These are phyloP conservation scores for Euproctis similis DNA, from an alignment of 2,888 invertebrate genomes.

Conservation along the genomic window DNA sequence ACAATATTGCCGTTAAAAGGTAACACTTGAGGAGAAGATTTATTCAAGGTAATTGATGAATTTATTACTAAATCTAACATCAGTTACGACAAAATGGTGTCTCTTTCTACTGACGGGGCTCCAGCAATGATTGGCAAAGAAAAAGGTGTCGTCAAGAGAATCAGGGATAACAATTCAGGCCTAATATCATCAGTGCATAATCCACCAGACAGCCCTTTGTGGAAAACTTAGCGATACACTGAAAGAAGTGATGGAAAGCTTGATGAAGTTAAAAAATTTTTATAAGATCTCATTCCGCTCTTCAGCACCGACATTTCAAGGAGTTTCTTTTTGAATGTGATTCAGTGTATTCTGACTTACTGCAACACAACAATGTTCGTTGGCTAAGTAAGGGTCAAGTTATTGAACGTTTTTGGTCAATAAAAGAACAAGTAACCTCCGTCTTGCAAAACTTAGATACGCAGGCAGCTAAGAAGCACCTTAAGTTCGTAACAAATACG, in stretches of 20 bases:
- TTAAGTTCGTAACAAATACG: conserved; percentile 13
- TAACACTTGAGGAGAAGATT: conserved; percentile 11
- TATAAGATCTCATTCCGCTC: conserved; percentile 9
- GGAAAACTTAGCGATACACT: conserved; percentile 6
- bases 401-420: conserved; percentile 11
- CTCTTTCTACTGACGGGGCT: conserved; percentile 4
- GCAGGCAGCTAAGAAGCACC: conserved; percentile 21
- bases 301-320: conserved; percentile 18
- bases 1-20: conserved; percentile 11
- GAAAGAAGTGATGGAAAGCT: conserved; percentile 8
- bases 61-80: conserved; percentile 5
- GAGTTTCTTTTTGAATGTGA: conserved; percentile 16
- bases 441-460: conserved; percentile 19
- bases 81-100: conserved; percentile 10
- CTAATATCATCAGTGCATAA: conserved; percentile 11
- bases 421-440: conserved; percentile 15
- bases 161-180: conserved; percentile 13
- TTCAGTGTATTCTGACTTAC: conserved; percentile 27
- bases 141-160: conserved; percentile 18
- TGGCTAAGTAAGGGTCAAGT: conserved; percentile 14
- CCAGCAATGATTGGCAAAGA: conserved; percentile 20
- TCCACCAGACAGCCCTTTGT: conserved; percentile 5
- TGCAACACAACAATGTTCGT: conserved; percentile 10
- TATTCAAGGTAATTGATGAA: conserved; percentile 8
- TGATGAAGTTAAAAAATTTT: conserved; percentile 4